phyloP scores from a whole-genome alignment of 2,888 invertebrate genomes.

The Acleris cristana region DNA sequence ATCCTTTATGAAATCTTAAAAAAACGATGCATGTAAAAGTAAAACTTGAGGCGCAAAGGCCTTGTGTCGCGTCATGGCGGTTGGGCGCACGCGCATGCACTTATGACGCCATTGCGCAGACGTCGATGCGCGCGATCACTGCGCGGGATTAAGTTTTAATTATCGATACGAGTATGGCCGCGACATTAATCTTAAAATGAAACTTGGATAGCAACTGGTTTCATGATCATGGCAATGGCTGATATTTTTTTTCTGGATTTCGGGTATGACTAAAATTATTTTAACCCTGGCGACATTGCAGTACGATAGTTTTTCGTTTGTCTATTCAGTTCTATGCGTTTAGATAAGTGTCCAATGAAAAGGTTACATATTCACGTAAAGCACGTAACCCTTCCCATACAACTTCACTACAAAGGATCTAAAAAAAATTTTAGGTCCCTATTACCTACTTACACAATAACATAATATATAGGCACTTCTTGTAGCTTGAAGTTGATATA shows the following conservation, averaged over 20 bases:
- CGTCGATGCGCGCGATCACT: constrained; percentile 20
- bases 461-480: too few relatives aligned
- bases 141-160: constrained; percentile 43
- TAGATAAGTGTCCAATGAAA: too few relatives aligned
- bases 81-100: constrained; percentile 36
- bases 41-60: not conserved
- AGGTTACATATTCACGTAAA: too few relatives aligned
- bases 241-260: constrained; percentile 23
- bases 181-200: constrained; percentile 44
- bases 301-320: too few relatives aligned
- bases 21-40: not conserved
- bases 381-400: too few relatives aligned
- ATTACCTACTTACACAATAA: too few relatives aligned
- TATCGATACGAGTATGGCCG: constrained; percentile 43
- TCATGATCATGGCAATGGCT: constrained; percentile 36
- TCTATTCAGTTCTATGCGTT: too few relatives aligned
- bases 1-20: too few relatives aligned
- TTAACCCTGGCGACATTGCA: not conserved
- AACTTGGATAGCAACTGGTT: constrained; percentile 34
- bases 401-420: too few relatives aligned
- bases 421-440: too few relatives aligned
- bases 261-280: not conserved
- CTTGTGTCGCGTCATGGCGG: constrained; percentile 6
- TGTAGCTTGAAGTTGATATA: too few relatives aligned
- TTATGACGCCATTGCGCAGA: constrained; percentile 44